phyloP scores from a whole-genome alignment of 2,113 vertebrate genomes.

The Pseudorectes ferrugineus region DNA sequence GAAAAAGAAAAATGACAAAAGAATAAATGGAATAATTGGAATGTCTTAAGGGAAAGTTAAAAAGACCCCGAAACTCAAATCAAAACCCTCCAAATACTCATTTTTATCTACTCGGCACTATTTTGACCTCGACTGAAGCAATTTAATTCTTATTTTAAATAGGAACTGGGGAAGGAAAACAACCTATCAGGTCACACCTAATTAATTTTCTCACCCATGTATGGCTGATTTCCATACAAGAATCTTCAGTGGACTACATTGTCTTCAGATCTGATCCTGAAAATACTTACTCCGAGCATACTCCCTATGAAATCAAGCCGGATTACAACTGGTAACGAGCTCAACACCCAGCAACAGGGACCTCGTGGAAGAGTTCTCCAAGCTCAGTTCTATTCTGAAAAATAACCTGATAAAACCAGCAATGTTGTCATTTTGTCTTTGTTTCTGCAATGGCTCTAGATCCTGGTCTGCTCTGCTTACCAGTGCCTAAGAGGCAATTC shows the following conservation, averaged over 20 bases:
- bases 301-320: background rate
- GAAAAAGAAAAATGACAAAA: conserved; percentile 9
- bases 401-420: background rate
- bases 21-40: conserved; percentile 11
- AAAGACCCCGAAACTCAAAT: background rate
- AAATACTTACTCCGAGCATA: background rate
- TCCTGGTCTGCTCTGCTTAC: background rate
- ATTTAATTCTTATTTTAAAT: background rate
- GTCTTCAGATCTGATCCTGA: background rate
- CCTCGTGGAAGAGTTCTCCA: background rate
- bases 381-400: background rate
- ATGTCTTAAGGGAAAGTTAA: background rate
- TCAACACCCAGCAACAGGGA: background rate
- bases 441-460: background rate
- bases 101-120: background rate
- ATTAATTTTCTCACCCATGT: background rate
- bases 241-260: background rate
- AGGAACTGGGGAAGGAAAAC: background rate
- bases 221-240: conserved; percentile 23
- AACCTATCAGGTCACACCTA: background rate
- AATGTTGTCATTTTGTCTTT: background rate
- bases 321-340: background rate
- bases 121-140: background rate
- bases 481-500: background rate
- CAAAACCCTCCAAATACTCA: background rate